Evolutionary conservation across 2,113 vertebrate species (phyloP).

Genomic region (Cheirogaleus medius): DNA sequence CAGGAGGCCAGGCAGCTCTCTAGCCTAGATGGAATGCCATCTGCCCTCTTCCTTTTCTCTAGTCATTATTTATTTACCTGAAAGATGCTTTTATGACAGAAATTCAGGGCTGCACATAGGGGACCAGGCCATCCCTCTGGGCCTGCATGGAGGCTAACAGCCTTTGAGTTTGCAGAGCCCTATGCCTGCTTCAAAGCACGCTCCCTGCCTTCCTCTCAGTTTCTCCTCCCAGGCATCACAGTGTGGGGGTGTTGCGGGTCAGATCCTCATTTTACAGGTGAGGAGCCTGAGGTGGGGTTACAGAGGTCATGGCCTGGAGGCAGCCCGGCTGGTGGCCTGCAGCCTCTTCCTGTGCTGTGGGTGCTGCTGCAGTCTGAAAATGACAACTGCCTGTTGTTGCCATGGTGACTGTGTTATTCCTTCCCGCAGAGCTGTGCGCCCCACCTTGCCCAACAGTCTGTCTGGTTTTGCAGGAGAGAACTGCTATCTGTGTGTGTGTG

Average conservation of each 20-base stretch:
- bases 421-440: neutral
- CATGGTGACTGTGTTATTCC: constrained; percentile 29
- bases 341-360: neutral
- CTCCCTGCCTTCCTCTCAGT: neutral
- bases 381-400: constrained; percentile 36
- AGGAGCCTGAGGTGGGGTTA: neutral
- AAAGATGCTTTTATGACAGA: neutral
- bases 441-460: neutral
- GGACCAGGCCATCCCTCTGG: neutral
- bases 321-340: neutral
- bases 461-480: neutral
- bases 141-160: neutral
- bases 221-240: too few species aligned
- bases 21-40: neutral
- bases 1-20: too few species aligned
- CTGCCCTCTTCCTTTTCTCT: neutral
- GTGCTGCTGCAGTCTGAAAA: constrained; percentile 24
- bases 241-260: rapidly evolving
- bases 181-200: neutral
- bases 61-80: neutral
- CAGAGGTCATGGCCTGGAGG: rapidly evolving
- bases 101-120: neutral
- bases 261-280: neutral
- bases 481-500: neutral
- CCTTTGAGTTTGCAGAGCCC: neutral